A percentile compares a stretch with the other conserved stretches of the same genome.
phyloP scores from a whole-genome alignment of 1,140 invertebrate genomes.

The Zaprionus tsacasi region DNA sequence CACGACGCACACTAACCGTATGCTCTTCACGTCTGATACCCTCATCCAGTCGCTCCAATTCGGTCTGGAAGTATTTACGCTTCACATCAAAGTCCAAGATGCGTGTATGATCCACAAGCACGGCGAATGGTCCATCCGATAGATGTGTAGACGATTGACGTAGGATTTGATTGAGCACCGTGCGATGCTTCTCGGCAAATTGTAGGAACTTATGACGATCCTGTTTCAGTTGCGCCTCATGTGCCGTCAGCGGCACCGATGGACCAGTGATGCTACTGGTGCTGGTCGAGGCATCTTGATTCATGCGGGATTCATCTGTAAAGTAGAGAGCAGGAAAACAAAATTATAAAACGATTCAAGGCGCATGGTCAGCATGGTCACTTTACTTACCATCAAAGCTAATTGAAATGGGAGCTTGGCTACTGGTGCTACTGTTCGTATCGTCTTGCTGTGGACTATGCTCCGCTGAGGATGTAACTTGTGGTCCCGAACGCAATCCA shows the following conservation, averaged over 20 bases:
- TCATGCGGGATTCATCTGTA: conserved; percentile 58
- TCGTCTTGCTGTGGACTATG: conserved; percentile 58
- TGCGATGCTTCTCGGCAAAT: conserved; percentile 95
- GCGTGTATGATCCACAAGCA: conserved; percentile 95
- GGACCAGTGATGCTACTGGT: neutral
- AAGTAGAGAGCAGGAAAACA: neutral
- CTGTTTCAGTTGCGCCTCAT: conserved; percentile 66
- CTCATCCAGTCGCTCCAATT: conserved; percentile 92
- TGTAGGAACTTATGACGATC: conserved; percentile 91
- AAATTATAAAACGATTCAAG: neutral
- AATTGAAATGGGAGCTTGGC: conserved; percentile 35
- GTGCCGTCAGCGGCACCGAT: conserved; percentile 31
- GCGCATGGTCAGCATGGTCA: neutral
- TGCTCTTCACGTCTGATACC: conserved; percentile 94
- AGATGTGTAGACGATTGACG: conserved; percentile 94
- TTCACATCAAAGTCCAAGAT: conserved; percentile 97
- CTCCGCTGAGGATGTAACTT: conserved; percentile 20
- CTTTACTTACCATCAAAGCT: conserved; percentile 50
- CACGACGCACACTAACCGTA: conserved; percentile 94
- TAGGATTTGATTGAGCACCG: conserved; percentile 96
- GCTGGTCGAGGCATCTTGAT: conserved; percentile 52
- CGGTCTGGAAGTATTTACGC: conserved; percentile 94
- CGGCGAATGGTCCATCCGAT: conserved; percentile 94
- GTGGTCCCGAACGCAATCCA: conserved; percentile 11
- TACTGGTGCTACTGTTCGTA: conserved; percentile 57